Base-by-base conservation (phyloP, 2,113 vertebrate species). In the Herpetotheres cachinnans region DNA sequence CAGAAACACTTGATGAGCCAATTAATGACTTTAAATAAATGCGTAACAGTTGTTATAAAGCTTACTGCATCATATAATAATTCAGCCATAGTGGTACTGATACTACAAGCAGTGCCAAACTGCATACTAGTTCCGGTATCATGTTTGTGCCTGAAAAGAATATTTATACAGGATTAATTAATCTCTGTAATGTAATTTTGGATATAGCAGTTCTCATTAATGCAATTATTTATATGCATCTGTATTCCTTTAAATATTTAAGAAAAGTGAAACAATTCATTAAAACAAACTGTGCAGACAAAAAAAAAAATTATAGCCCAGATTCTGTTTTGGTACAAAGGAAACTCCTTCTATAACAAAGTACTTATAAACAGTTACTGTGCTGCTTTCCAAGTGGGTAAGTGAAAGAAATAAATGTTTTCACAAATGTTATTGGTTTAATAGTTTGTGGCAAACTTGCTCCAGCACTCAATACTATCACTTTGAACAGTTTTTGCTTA, bases 401-500 rank as follows among this genome's bases (percentile, higher is more conserved):
- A 86, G 38, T 56, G 38, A 96, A 54, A 52, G 18, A 81, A 87
- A 59, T 22, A 91, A 91, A 70, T 16, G 36, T 70, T 95, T 80
- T 92, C 76, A 95, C 47, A 82, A 86, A 89, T 26, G 16, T 81
- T 90, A 86, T 4, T 74, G 21, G 42, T 76, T 80, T 88, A 87
- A 94, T 56, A 93, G 71, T n/a, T 66, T 59, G 56, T 47, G 52
- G 54, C 30, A 93, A 95, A 95, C 82, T 92, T 91, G 74, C 49
- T 96, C 52, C 85, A 83, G 72, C 46, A 83, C 11, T 67, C 49
- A 79, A 38, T 34, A 56, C 18, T 82, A 49, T 59, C 90, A 36
- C 71, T 96, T 56, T 91, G 59, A 95, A 98, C 78, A 89, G 95
- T 98, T 98, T 98, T 97, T 97, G 95, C 98, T 98, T 98, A 98